Evolutionary conservation across 2,888 invertebrate species (phyloP), one percentile per base, ranked within the genome.

Genomic region (Lepas anatifera): DNA sequence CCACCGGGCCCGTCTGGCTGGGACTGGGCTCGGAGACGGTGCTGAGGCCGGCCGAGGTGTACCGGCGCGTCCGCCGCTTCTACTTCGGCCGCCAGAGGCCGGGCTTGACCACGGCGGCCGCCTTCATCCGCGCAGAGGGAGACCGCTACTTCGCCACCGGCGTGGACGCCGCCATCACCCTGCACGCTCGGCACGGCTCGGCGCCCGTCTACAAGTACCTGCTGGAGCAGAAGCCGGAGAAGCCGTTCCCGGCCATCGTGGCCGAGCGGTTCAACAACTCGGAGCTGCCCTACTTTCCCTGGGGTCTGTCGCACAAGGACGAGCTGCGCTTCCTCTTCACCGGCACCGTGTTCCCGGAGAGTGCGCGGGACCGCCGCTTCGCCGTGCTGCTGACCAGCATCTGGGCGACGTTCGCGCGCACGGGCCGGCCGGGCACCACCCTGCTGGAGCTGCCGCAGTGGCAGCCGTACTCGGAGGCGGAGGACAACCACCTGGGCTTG

Each of bases 161-260:
- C 25, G 66, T 66, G 39, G 66, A 66, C 27, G 39, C 39, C 25
- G 39, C 66, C 35, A 27, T 41, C 39, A 37, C 39, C 25, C 66
- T 66, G 66, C 66, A 66, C 2, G 66, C 66, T n/a, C 66, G 66
- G 13, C 66, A 25, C 66, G 6, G 39, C 39, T 8, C 66, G 11
- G 66, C 66, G 11, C 66, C 66, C 39, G 66, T 66, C 66, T 66
- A 27, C 66, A 66, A 66, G 39, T 66, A 66, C 66, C 39, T 66
- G 25, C n/a, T 66, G 66, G 66, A 66, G 66, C 39, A 66, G 66
- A 2, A 1, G 25, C 66, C 66, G 39, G n/a, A 22, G n/a, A 22
- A 18, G 66, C 7, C 66, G 25, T 66, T 39, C 25, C 66, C 66
- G 25, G 37, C 66, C 13, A 0, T 66, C 25, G 25, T 66, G 10